Evolutionary conservation across 2,888 invertebrate genomes (phyloP).

Genomic region (Halictus quadricinctus): DNA sequence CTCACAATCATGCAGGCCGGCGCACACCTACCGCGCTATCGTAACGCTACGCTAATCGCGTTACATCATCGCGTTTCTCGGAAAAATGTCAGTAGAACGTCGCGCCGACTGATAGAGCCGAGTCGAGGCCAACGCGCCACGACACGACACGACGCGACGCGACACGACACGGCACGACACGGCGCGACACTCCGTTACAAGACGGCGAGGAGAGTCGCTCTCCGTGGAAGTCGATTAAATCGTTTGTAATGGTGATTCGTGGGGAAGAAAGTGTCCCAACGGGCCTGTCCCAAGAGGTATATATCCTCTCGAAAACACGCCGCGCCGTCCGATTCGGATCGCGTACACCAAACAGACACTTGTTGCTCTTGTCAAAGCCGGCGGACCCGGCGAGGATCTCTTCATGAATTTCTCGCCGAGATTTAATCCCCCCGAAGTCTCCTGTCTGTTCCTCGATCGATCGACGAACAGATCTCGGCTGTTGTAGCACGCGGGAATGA

Average conservation of each 20-base stretch:
- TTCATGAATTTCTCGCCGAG: background rate
- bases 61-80: constrained; percentile 53
- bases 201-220: background rate
- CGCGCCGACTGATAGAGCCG: background rate
- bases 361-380: constrained; percentile 21
- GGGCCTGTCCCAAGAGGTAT: background rate
- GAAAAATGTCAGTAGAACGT: constrained; percentile 28
- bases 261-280: background rate
- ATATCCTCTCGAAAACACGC: background rate
- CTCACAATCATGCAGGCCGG: background rate
- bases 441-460: background rate
- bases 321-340: background rate
- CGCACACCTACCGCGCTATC: constrained; percentile 3
- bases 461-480: background rate
- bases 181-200: background rate
- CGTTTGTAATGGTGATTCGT: constrained; percentile 13
- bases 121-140: background rate
- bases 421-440: background rate
- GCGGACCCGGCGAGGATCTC: background rate
- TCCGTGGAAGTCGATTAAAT: background rate
- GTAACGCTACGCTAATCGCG: constrained; percentile 51
- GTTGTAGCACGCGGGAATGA: background rate
- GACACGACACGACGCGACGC: background rate
- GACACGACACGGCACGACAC: background rate
- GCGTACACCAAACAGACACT: constrained; percentile 21